Conservation (phyloP, 37 sponge, comb jelly and placozoan genomes). For the Amphimedon queenslandica region DNA sequence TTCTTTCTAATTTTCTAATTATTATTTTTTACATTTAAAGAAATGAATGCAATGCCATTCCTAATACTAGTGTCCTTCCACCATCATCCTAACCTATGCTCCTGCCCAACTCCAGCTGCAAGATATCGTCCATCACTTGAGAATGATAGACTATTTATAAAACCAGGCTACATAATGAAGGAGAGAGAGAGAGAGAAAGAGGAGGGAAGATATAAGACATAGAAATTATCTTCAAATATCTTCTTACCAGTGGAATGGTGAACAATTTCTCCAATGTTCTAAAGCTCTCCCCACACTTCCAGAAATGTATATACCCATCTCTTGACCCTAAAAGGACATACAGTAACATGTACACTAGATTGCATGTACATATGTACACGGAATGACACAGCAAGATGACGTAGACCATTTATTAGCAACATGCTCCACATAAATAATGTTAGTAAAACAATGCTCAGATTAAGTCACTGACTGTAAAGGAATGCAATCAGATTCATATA, state of each 20-base stretch:
- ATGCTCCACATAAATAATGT: background rate
- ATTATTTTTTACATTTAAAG: no score
- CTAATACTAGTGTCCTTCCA: conserved; percentile 75
- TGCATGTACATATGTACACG: conserved; percentile 9
- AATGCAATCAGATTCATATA: no score
- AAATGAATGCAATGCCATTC: conserved; percentile 66
- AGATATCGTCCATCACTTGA: conserved; percentile 58
- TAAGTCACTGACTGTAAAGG: no score
- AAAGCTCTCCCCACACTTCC: conserved; percentile 81
- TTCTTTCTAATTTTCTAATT: no score
- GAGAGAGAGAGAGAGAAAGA: background rate
- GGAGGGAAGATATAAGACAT: background rate
- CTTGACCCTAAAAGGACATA: conserved; percentile 68
- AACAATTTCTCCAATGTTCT: conserved; percentile 57
- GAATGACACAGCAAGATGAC: background rate
- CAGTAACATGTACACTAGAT: no score
- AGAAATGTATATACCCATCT: conserved; percentile 73
- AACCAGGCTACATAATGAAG: conserved; percentile 53
- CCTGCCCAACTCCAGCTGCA: conserved; percentile 83
- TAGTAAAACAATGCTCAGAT: no score
- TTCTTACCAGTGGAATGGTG: conserved; percentile 66
- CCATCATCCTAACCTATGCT: conserved; percentile 94
- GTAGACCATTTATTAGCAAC: background rate
- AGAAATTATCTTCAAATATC: background rate
- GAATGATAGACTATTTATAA: conserved; percentile 75